Evolutionary conservation across 2,113 vertebrate species (phyloP), one percentile per base, ranked within the genome.

Genomic region (Sakesphorus luctuosus): DNA sequence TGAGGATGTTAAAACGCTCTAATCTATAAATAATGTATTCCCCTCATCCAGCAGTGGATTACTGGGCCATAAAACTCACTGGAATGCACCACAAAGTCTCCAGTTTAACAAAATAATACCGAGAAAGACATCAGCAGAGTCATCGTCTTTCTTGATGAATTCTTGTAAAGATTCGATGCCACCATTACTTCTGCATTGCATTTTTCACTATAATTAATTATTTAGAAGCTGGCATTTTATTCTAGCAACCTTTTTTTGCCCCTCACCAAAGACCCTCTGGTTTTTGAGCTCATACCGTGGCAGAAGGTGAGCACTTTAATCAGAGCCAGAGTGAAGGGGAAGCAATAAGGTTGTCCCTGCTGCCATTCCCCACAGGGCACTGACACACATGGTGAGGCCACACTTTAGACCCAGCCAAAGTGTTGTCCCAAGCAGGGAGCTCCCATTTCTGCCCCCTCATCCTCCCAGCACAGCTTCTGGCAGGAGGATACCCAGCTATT

Each of bases 1-100:
- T 17, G 53, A 93, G 81, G 40, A 93, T 89, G 87, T 38, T 95
- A 87, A 94, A 95, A 94, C 91, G 87, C 91, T 96, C 92, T 76
- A 24, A 76, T 88, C 95, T 91, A 89, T 97, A 97, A 97, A 95
- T 96, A 97, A 97, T 93, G 59, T 43, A 96, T 94, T 94, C 91
- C 76, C 55, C 88, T 97, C 92, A 95, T 84, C 80, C 71, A 96
- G 90, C 72, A 65, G 76, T 77, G 80, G 92, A 92, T 93, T 96
- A 95, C 55, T 80, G 92, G 89, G 94, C 93, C 93, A 82, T 85
- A 77, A 94, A 96, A 90, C 87, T 84, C 83, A 58, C 65, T 84
- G 79, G n/a, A 91, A 92, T 12, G 55, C 85, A 74, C 67, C 0
- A 0, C 84, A 44, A 14, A 76, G 77, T 33, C 18, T 0, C 49